A percentile compares a stretch with the other conserved stretches of the same genome.
Conservation (phyloP, 2,888 invertebrate species). For the Caenorhabditis becei region DNA sequence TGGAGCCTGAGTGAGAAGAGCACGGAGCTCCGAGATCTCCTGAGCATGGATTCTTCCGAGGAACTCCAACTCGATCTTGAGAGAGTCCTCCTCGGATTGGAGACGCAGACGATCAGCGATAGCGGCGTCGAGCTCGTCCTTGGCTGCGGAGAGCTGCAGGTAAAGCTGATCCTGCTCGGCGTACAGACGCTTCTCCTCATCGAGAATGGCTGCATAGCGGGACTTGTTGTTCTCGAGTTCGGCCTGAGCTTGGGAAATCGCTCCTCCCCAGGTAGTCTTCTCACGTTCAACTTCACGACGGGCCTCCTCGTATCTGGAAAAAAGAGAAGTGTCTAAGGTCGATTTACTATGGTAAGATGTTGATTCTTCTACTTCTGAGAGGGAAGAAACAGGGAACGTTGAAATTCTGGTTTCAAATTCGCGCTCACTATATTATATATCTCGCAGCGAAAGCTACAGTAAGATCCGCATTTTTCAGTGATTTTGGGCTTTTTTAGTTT, state of each 20-base stretch:
- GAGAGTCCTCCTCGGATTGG: constrained; percentile 83
- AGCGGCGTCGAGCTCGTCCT: constrained; percentile 60
- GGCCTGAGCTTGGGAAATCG: constrained; percentile 52
- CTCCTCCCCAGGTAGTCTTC: constrained; percentile 61
- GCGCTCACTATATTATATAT: too few species aligned
- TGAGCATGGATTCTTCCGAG: constrained; percentile 83
- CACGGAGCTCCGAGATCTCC: constrained; percentile 83
- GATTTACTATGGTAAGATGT: too few species aligned
- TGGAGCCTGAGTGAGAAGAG: constrained; percentile 56
- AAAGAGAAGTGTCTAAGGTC: not conserved
- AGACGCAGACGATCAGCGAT: constrained; percentile 82
- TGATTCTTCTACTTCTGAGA: too few species aligned
- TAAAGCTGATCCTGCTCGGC: constrained; percentile 61
- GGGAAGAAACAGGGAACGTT: too few species aligned
- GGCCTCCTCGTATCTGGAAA: constrained; percentile 62
- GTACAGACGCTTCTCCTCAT: constrained; percentile 60
- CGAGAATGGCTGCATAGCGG: constrained; percentile 54
- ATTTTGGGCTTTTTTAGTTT: too few species aligned
- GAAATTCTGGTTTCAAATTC: too few species aligned
- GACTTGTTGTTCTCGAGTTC: constrained; percentile 59
- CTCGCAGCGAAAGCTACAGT: too few species aligned
- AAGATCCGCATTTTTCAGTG: too few species aligned
- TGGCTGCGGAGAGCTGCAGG: constrained; percentile 43
- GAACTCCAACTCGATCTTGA: constrained; percentile 84
- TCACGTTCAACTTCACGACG: constrained; percentile 60